Conservation (phyloP, 2,797 vertebrate species). For the Pteronotus mesoamericanus region DNA sequence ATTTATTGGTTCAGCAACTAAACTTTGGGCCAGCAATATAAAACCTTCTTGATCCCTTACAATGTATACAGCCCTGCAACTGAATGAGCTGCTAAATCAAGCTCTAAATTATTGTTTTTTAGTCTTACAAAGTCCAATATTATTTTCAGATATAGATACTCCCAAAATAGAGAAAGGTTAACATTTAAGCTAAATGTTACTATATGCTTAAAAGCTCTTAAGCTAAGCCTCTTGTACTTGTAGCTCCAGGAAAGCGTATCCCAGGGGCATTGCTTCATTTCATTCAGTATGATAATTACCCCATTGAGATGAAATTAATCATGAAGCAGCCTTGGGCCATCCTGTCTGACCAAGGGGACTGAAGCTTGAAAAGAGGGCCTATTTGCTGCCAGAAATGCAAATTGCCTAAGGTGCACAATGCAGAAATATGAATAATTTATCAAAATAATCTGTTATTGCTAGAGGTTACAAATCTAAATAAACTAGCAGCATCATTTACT, state of each 20-base stretch:
- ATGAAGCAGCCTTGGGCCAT: conserved; percentile 76
- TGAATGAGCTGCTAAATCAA: background rate
- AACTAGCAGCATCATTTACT: conserved; percentile 71
- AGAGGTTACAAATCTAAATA: conserved; percentile 77
- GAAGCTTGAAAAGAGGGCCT: conserved; percentile 73
- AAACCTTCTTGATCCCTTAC: background rate
- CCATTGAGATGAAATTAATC: conserved; percentile 82
- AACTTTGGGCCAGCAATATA: background rate
- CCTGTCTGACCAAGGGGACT: conserved; percentile 73
- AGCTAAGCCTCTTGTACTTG: background rate
- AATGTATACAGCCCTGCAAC: background rate
- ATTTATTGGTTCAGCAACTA: background rate
- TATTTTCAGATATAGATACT: background rate
- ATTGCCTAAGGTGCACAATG: conserved; percentile 75
- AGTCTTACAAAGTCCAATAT: background rate
- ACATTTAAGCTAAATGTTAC: conserved; percentile 29
- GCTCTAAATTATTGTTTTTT: background rate
- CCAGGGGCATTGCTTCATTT: conserved; percentile 76
- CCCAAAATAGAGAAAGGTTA: background rate
- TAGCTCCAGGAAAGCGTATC: conserved; percentile 71
- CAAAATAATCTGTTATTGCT: conserved; percentile 80
- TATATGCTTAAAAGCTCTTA: conserved; percentile 21
- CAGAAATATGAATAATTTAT: conserved; percentile 81
- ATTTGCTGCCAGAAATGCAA: conserved; percentile 78
- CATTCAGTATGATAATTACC: conserved; percentile 80